A percentile compares a stretch with the other conserved stretches of the same genome.
phyloP scores from a whole-genome alignment of 2,888 invertebrate species.

The Vanessa cardui region DNA sequence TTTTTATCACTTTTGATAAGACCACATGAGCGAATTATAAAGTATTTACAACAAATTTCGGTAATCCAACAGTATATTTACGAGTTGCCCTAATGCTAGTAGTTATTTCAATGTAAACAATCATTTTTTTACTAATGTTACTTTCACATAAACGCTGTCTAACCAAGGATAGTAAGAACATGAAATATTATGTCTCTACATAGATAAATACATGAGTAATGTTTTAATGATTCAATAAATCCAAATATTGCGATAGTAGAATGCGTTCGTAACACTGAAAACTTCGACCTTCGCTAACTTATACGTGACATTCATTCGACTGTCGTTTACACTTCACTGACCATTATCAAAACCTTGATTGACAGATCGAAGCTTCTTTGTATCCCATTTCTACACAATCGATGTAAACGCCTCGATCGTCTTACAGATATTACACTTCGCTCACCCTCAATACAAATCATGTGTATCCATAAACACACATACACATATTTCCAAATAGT shows the following conservation, averaged over 20 bases:
- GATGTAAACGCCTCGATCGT: constrained; percentile 3
- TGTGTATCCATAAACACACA: not conserved
- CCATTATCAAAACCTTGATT: constrained; percentile 50
- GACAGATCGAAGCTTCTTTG: constrained; percentile 43
- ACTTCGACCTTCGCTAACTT: constrained; percentile 46
- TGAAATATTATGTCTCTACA: too few species aligned
- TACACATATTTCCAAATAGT: too few species aligned
- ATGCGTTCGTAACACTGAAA: constrained; percentile 24
- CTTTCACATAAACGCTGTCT: too few species aligned
- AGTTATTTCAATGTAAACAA: too few species aligned
- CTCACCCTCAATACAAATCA: not conserved
- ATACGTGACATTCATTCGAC: constrained; percentile 44
- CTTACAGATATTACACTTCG: not conserved
- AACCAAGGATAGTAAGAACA: too few species aligned
- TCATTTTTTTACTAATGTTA: too few species aligned
- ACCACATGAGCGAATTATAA: too few species aligned
- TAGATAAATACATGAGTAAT: too few species aligned
- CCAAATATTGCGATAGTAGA: constrained; percentile 14
- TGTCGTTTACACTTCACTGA: constrained; percentile 44
- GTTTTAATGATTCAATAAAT: constrained; percentile 24
- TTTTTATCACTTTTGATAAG: too few species aligned
- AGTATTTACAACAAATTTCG: too few species aligned
- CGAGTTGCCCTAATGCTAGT: too few species aligned
- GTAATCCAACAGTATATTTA: too few species aligned
- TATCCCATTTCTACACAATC: constrained; percentile 5